Conservation (phyloP, 2,888 invertebrate species). For the Caenorhabditis sp. region DNA sequence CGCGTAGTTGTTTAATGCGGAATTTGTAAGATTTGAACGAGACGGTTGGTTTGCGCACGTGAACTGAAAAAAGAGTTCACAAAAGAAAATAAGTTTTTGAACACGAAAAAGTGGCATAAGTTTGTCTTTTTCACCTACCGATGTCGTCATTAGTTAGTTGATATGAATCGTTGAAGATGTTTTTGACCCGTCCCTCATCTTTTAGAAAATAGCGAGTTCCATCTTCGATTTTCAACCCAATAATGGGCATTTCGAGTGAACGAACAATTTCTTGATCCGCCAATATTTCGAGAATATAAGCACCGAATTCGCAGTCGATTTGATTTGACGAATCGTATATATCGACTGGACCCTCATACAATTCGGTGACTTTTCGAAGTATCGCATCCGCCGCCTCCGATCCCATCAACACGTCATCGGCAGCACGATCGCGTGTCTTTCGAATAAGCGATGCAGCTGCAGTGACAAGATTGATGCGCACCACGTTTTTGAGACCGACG, state of each 20-base stretch:
- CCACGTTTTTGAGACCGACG: slow-evolving; percentile 36
- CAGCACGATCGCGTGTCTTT: slow-evolving; percentile 17
- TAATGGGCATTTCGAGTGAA: slow-evolving; percentile 19
- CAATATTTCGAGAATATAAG: slow-evolving; percentile 25
- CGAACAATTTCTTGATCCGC: slow-evolving; percentile 26
- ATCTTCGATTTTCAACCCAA: slow-evolving; percentile 48
- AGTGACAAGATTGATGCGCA: slow-evolving; percentile 35
- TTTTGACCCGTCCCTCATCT: slow-evolving; percentile 34
- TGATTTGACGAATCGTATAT: slow-evolving; percentile 39
- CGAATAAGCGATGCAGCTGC: slow-evolving; percentile 28
- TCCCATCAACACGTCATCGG: slow-evolving; percentile 12
- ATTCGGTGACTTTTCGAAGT: slow-evolving; percentile 17
- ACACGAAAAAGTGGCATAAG: background rate
- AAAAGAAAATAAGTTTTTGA: slow-evolving; percentile 4
- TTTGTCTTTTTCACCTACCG: too few relatives aligned
- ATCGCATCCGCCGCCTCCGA: slow-evolving; percentile 18
- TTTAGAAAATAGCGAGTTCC: slow-evolving; percentile 52
- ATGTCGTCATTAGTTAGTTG: slow-evolving; percentile 56
- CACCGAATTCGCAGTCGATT: slow-evolving; percentile 28
- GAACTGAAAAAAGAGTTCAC: too few relatives aligned
- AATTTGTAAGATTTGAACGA: slow-evolving; percentile 64
- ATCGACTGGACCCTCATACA: slow-evolving; percentile 33
- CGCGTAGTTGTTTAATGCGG: slow-evolving; percentile 49
- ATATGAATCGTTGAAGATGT: slow-evolving; percentile 50
- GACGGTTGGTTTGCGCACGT: slow-evolving; percentile 61